Evolutionary conservation across 2,888 invertebrate genomes (phyloP).

Genomic region (Artemia sinica): DNA sequence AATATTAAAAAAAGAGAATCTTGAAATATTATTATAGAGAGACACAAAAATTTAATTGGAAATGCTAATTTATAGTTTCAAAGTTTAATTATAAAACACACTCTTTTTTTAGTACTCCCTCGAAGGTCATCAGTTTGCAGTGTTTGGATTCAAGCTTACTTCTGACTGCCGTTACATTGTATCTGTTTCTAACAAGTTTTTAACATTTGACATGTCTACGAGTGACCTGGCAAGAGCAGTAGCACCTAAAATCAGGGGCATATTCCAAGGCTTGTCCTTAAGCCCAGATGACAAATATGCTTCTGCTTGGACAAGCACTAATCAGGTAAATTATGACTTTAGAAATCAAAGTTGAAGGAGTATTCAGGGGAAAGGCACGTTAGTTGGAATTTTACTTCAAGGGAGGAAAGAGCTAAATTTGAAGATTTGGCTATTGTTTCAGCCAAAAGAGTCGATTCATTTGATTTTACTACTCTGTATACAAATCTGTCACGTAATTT

Average conservation of each 20-base stretch:
- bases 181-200: constrained; percentile 86
- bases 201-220: constrained; percentile 89
- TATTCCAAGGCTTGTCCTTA: constrained; percentile 75
- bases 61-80: no score
- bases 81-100: background rate
- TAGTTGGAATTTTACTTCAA: background rate
- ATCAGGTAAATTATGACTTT: constrained; percentile 43
- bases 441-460: no score
- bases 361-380: background rate
- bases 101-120: constrained; percentile 55
- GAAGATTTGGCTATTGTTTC: no score
- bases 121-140: constrained; percentile 95
- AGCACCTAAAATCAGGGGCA: constrained; percentile 83
- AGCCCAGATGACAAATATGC: constrained; percentile 92
- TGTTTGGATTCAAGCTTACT: constrained; percentile 75
- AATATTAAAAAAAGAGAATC: no score
- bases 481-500: no score
- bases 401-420: background rate
- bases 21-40: no score
- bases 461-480: no score
- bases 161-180: constrained; percentile 81
- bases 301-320: constrained; percentile 85
- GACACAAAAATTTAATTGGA: no score
- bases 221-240: constrained; percentile 84
- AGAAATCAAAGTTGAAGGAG: background rate